phyloP scores from a whole-genome alignment of 2,888 invertebrate genomes.

The Gryllus longicercus region DNA sequence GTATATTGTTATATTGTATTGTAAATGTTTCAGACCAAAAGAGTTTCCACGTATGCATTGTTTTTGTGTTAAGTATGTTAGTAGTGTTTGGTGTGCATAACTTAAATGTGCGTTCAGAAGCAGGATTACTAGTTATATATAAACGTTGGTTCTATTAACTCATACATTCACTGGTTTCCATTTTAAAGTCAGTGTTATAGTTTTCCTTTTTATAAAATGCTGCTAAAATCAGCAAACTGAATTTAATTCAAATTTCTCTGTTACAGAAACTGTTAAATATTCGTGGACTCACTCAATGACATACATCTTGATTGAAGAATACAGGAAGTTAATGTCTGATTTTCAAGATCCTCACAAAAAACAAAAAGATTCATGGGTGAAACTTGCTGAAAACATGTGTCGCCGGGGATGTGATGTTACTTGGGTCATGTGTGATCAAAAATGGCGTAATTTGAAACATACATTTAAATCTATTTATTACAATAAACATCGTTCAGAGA shows the following conservation, averaged over 20 bases:
- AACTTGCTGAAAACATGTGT: slow-evolving; percentile 28
- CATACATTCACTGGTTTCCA: too few relatives aligned
- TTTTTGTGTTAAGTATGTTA: too few relatives aligned
- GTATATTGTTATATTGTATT: background rate
- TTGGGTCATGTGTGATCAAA: slow-evolving; percentile 36
- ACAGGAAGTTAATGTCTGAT: slow-evolving; percentile 22
- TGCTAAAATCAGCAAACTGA: too few relatives aligned
- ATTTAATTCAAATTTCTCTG: background rate
- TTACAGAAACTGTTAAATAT: slow-evolving; percentile 25
- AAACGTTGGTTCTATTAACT: too few relatives aligned
- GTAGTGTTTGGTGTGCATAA: too few relatives aligned
- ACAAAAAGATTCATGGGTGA: slow-evolving; percentile 26
- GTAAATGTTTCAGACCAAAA: too few relatives aligned
- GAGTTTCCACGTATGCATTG: too few relatives aligned
- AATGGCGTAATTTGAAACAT: slow-evolving; percentile 37
- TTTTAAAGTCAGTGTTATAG: too few relatives aligned
- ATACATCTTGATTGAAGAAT: slow-evolving; percentile 28
- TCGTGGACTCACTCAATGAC: slow-evolving; percentile 29
- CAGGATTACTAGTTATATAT: too few relatives aligned
- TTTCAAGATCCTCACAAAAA: slow-evolving; percentile 28
- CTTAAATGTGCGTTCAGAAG: too few relatives aligned
- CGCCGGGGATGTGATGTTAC: slow-evolving; percentile 21
- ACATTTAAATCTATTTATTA: slow-evolving; percentile 35
- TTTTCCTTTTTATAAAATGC: too few relatives aligned
- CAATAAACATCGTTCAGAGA: slow-evolving; percentile 20